Percentiles rank a stretch among this genome's conserved stretches.
phyloP scores from a whole-genome alignment of 2,113 vertebrate genomes.

The Pyxicephalus adspersus region DNA sequence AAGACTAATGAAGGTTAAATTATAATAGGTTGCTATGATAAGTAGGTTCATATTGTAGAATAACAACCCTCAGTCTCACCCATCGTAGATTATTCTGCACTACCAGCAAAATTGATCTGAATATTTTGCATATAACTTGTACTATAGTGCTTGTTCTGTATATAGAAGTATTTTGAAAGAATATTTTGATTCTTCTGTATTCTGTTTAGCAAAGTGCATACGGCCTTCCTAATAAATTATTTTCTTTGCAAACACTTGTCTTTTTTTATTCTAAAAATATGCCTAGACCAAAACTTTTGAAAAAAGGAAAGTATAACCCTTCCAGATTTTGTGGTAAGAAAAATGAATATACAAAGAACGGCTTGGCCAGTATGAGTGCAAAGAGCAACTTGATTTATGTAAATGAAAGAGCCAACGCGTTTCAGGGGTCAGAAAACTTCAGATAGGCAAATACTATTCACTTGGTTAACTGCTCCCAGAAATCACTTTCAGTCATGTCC shows the following conservation, averaged over 20 bases:
- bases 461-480: neutral
- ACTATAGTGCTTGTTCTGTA: conserved; percentile 23
- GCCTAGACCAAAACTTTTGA: no score
- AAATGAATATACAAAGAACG: neutral
- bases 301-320: no score
- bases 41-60: no score
- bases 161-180: conserved; percentile 33
- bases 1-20: no score
- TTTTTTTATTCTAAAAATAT: neutral
- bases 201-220: conserved; percentile 27
- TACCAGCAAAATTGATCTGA: neutral
- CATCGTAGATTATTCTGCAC: neutral
- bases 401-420: no score
- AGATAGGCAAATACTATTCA: neutral
- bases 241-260: conserved; percentile 9
- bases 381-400: no score
- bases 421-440: no score
- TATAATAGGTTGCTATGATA: no score
- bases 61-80: neutral
- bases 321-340: no score
- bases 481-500: neutral
- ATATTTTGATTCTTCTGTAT: conserved; percentile 27
- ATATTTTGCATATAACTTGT: conserved; percentile 11
- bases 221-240: conserved; percentile 46
- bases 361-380: neutral